Base-by-base conservation (phyloP, 2,888 invertebrate species). In the Sarcophaga rosellei region DNA sequence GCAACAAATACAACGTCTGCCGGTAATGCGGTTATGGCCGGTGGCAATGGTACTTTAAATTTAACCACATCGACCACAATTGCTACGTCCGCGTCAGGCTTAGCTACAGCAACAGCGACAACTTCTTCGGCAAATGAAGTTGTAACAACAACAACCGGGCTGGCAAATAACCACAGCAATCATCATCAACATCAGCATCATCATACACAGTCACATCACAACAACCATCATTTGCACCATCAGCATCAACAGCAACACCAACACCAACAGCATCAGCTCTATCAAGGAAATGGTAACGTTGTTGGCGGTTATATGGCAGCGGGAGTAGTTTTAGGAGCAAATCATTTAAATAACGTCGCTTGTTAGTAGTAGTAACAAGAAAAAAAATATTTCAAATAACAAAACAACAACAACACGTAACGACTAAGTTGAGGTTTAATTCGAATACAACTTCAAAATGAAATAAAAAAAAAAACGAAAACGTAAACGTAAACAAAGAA, bases 311-410 rank as follows among this genome's bases (percentile, higher is more conserved):
- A 93, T 68, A 91, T 92, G 91, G 91, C 92, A 17, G 91, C 92
- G n/a, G 93, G 93, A 4, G 92, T 93, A 76, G 93, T 93, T 44
- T 90, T 93, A 76, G 93, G 92, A 86, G 91, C 93, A 77, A 93
- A 91, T 83, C 93, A 92, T 89, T 90, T 93, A 89, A 93, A 90
- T 86, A 86, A 86, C 62, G 84, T 84, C 88, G 92, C 93, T 88
- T 93, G 93, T 92, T 93, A 93, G 92, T 90, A 83, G 86, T 88
- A 78, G 80, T 35, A 35, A 10, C 8, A 35, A 10, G 10, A 35
- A 35, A 35, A 35, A 25, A 35, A 35, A 35, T 78, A 84, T 3
- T 53, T 15, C 12, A 53, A 53, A 53, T 53, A 15, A 12, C 4
- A 53, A 53, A 53, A 53, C 53, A 53, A 47, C 11, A 47, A 53